phyloP scores from a whole-genome alignment of 1,140 invertebrate species.

The Chionoecetes opilio region DNA sequence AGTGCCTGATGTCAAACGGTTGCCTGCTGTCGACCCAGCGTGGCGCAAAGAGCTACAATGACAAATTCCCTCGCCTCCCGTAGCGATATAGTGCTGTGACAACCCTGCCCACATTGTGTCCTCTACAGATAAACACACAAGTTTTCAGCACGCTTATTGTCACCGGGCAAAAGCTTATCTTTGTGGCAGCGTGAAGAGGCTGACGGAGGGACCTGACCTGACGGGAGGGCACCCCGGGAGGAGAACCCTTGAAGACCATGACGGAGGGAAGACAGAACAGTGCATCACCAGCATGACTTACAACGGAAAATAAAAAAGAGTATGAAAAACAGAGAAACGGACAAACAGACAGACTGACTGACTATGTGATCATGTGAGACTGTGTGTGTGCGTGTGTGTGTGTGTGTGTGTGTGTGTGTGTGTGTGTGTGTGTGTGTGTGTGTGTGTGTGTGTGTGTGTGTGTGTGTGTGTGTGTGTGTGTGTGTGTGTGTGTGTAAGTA shows the following conservation, averaged over 20 bases:
- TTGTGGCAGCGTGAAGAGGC: conserved; percentile 45
- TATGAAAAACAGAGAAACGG: background rate
- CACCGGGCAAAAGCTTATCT: conserved; percentile 34
- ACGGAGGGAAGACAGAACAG: background rate
- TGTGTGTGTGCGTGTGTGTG: too few relatives aligned
- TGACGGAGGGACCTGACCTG: background rate
- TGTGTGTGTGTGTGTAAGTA: background rate
- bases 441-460: conserved; percentile 16
- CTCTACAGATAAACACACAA: conserved; percentile 79
- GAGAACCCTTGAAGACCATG: background rate
- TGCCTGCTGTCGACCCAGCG: conserved; percentile 72
- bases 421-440: conserved; percentile 27
- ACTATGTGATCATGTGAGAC: background rate
- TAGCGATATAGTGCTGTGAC: conserved; percentile 75
- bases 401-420: conserved; percentile 22
- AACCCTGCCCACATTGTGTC: conserved; percentile 77
- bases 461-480: conserved; percentile 27
- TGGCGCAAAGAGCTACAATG: conserved; percentile 75
- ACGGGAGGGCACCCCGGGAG: too few relatives aligned
- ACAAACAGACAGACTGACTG: too few relatives aligned
- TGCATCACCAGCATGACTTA: background rate
- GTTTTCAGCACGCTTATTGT: conserved; percentile 76
- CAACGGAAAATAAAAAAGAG: background rate
- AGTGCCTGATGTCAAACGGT: conserved; percentile 71
- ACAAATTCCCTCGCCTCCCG: conserved; percentile 75